These are phyloP conservation scores for Tachystola acroxantha DNA, from an alignment of 2,888 invertebrate species.

Conservation along the genomic window DNA sequence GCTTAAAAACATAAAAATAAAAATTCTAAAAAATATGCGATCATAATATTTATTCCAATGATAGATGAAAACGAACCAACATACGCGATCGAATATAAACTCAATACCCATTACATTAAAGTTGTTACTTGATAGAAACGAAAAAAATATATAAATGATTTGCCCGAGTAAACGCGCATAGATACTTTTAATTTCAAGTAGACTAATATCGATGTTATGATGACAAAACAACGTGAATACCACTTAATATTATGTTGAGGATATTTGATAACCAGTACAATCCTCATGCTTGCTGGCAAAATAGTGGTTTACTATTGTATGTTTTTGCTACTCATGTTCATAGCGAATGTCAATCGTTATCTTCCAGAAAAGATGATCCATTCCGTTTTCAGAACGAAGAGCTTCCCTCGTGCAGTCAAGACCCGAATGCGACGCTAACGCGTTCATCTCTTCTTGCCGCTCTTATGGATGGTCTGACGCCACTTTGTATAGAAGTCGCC, in stretches of 20 bases:
- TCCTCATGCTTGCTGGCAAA: not conserved
- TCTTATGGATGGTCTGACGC: conserved; percentile 82
- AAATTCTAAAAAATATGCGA: conserved; percentile 10
- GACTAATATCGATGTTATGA: conserved; percentile 3
- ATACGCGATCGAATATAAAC: conserved; percentile 12
- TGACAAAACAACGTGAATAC: conserved; percentile 4
- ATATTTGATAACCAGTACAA: conserved; percentile 5
- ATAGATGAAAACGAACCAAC: conserved; percentile 20
- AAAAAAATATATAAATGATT: conserved; percentile 4
- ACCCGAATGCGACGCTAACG: conserved; percentile 30
- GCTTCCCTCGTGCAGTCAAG: conserved; percentile 39
- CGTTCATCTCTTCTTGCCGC: conserved; percentile 69
- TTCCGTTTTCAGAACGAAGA: conserved; percentile 31
- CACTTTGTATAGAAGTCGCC: conserved; percentile 91
- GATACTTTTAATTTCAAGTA: not conserved
- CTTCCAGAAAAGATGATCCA: conserved; percentile 31
- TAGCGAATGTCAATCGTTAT: conserved; percentile 17
- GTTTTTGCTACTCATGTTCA: conserved; percentile 3
- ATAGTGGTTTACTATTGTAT: not conserved
- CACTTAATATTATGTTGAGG: conserved; percentile 7
- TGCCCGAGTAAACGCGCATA: conserved; percentile 3
- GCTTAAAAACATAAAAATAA: too few species aligned
- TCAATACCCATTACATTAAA: conserved; percentile 6
- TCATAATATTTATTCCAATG: conserved; percentile 29
- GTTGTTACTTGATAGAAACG: conserved; percentile 1